phyloP scores from a whole-genome alignment of 53 echinoderm and acorn worm species.

The Stichopus horrens region DNA sequence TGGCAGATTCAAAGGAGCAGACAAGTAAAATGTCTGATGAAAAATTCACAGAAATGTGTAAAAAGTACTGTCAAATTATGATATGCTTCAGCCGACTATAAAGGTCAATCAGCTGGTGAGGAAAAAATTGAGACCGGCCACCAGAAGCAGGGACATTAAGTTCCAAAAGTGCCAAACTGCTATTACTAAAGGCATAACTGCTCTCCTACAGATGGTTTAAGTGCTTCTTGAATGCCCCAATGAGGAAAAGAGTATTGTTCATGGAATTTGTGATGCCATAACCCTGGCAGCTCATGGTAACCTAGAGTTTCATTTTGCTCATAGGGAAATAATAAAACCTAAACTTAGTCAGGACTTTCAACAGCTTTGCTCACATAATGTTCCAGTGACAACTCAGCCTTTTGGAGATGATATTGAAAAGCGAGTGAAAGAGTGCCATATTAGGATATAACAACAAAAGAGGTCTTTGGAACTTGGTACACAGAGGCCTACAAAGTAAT shows the following conservation, averaged over 20 bases:
- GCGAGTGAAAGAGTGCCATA: neutral
- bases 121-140: too few species aligned
- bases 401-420: neutral
- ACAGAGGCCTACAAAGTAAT: too few species aligned
- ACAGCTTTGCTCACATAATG: neutral
- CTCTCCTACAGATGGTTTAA: neutral
- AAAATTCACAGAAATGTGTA: neutral
- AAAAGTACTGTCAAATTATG: too few species aligned
- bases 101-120: too few species aligned
- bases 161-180: too few species aligned
- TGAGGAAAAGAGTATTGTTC: neutral
- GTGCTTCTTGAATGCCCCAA: neutral
- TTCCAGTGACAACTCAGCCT: neutral
- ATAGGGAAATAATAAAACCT: neutral
- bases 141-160: too few species aligned
- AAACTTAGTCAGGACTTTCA: neutral
- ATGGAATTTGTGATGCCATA: neutral
- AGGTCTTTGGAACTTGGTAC: too few species aligned
- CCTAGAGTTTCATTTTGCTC: neutral
- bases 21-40: slow-evolving; percentile 2
- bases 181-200: slow-evolving; percentile 11
- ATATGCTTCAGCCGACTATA: too few species aligned
- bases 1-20: neutral
- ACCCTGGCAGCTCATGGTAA: neutral
- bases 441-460: too few species aligned